A percentile compares a stretch with the other conserved stretches of the same genome.
Conservation (phyloP, 2,888 invertebrate genomes). For the Chloromyia formosa region DNA sequence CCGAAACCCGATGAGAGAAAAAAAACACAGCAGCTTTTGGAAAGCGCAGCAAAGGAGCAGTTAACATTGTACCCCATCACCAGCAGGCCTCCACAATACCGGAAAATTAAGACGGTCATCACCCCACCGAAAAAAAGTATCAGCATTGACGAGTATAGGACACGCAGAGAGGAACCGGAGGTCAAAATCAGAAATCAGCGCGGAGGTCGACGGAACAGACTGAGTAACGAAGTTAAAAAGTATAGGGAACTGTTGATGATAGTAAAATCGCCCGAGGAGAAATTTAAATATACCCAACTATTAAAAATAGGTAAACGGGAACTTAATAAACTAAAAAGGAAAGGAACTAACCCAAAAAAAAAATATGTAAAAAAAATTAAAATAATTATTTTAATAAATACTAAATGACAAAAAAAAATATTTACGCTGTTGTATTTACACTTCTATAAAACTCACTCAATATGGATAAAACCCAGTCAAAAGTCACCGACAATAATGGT, state of each 20-base stretch:
- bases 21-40: background rate
- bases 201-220: background rate
- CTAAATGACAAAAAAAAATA: too few relatives aligned
- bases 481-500: too few relatives aligned
- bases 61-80: background rate
- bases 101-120: too few relatives aligned
- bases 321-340: background rate
- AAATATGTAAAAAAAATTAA: background rate
- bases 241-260: too few relatives aligned
- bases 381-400: background rate
- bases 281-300: background rate
- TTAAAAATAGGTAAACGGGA: background rate
- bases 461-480: too few relatives aligned
- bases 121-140: too few relatives aligned
- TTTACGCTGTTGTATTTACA: too few relatives aligned
- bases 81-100: too few relatives aligned
- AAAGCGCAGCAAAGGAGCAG: background rate
- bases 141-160: too few relatives aligned
- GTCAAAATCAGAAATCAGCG: background rate
- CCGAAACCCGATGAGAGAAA: background rate
- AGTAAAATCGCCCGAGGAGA: too few relatives aligned
- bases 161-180: too few relatives aligned
- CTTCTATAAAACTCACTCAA: background rate
- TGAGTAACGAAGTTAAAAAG: background rate
- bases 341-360: background rate